Evolutionary conservation across 2,113 vertebrate genomes (phyloP).

Genomic region (Centrocercus urophasianus): DNA sequence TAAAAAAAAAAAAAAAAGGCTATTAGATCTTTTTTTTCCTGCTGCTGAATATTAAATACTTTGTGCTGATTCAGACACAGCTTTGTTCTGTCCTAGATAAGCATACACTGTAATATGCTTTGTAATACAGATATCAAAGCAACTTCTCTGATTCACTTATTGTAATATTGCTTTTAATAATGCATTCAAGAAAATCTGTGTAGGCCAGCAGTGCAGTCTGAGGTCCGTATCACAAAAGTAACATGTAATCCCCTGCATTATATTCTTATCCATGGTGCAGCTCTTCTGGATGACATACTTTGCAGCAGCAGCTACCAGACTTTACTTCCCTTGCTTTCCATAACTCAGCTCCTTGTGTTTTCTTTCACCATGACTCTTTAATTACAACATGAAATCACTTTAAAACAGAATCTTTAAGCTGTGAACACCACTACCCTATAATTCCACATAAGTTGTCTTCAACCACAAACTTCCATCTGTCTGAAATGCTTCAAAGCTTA

Average conservation of each 20-base stretch:
- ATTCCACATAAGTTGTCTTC: conserved; percentile 60
- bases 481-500: conserved; percentile 52
- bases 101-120: background rate
- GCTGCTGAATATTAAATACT: background rate
- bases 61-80: background rate
- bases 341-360: background rate
- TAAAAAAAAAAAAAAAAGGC: background rate
- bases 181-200: background rate
- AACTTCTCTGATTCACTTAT: background rate
- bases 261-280: background rate
- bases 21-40: background rate
- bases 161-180: background rate
- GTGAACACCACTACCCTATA: conserved; percentile 56
- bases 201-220: background rate
- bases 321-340: background rate
- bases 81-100: background rate
- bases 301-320: background rate
- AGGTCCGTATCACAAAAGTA: background rate
- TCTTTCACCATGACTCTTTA: conserved; percentile 31
- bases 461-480: conserved; percentile 66
- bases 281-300: background rate
- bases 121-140: conserved; percentile 28
- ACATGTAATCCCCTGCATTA: background rate
- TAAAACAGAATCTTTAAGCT: conserved; percentile 58
- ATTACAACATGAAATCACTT: conserved; percentile 39